phyloP scores from a whole-genome alignment of 2,797 vertebrate species.

The Lithobates sylvaticus region DNA sequence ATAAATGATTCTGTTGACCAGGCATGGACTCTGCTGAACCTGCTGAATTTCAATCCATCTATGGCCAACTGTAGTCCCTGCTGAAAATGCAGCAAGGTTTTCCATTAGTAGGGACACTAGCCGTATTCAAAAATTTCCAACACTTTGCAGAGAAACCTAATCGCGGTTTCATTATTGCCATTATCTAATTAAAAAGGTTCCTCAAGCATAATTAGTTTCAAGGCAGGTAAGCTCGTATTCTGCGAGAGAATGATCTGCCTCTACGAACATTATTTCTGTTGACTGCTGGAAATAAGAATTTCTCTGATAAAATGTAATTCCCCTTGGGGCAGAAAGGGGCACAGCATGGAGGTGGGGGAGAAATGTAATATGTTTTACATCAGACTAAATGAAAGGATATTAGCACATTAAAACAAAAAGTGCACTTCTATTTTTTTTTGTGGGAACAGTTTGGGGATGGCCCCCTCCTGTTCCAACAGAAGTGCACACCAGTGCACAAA shows the following conservation, averaged over 20 bases:
- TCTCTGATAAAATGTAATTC: slow-evolving; percentile 43
- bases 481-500: too few species aligned
- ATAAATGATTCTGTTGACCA: too few species aligned
- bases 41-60: too few species aligned
- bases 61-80: too few species aligned
- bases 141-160: slow-evolving; percentile 55
- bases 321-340: slow-evolving; percentile 33
- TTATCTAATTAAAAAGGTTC: slow-evolving; percentile 63
- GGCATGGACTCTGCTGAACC: too few species aligned
- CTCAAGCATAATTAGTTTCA: slow-evolving; percentile 60
- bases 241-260: slow-evolving; percentile 52
- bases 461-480: too few species aligned
- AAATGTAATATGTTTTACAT: not conserved
- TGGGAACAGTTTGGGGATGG: too few species aligned
- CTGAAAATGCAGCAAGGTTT: slow-evolving; percentile 42
- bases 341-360: slow-evolving; percentile 10
- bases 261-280: slow-evolving; percentile 56
- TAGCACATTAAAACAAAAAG: too few species aligned
- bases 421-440: too few species aligned
- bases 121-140: slow-evolving; percentile 44
- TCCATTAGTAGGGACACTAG: slow-evolving; percentile 51
- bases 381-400: slow-evolving; percentile 2
- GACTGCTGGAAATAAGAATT: slow-evolving; percentile 55
- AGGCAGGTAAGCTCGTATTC: slow-evolving; percentile 59
- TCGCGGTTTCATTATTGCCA: slow-evolving; percentile 58